Evolutionary conservation across 1,140 invertebrate genomes (phyloP), one percentile per base, ranked within the genome.

Genomic region (Drosophila seguyi): DNA sequence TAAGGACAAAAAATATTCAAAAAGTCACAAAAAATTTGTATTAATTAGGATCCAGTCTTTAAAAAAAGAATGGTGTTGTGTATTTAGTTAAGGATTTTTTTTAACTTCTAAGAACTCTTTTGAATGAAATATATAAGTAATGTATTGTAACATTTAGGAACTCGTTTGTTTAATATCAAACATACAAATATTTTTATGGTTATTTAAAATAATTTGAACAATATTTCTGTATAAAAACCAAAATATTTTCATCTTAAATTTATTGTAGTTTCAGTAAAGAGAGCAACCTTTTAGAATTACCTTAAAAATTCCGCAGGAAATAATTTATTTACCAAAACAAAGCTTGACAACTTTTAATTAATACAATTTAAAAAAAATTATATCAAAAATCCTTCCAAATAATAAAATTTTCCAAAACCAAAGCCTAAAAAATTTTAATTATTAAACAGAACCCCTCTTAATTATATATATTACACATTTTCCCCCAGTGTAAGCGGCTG

Each of bases 41-140:
- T 31, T 36, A 61, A 53, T 53, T 36, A 20, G 18, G 14, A 36
- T 34, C 4, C 14, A 22, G 3, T 11, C 0, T 22, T 36, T 16
- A 1, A 3, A 22, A 14, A 11, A 16, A 0, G 1, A 16, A 53
- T 4, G 3, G 0, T 1, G 7, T 5, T 0, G 34, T 22, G 0
- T 14, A 14, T 16, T 6, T 7, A 34, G 5, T 20, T 22, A 10
- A 16, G 6, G 31, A 6, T 55, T 22, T 22, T 8, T 20, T 8
- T 8, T 20, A 10, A 22, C 1, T 31, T 31, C 10, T 31, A 10
- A 31, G n/a, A n/a, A n/a, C n/a, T n/a, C n/a, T n/a, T n/a, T n/a
- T n/a, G n/a, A n/a, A 31, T 31, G 2, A 3, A 31, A 10, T 0
- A 11, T 29, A 29, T 8, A 29, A 8, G 6, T 29, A 0, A 8